Evolutionary conservation across 2,797 vertebrate genomes (phyloP).

Genomic region (Phoxinus dragarum): DNA sequence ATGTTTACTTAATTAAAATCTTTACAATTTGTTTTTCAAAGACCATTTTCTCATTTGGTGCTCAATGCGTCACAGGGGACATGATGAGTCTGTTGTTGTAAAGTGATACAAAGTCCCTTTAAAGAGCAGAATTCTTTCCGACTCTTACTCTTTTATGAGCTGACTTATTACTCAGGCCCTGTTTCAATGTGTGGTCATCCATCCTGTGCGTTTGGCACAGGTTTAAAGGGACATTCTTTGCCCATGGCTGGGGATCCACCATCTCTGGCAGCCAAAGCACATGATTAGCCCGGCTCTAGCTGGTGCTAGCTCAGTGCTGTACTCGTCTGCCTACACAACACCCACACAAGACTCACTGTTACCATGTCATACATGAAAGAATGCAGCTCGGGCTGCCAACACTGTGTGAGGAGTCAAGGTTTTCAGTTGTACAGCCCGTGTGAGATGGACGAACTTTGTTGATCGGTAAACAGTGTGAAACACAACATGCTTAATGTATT

Average conservation of each 20-base stretch:
- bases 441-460: slow-evolving; percentile 13
- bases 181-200: slow-evolving; percentile 55
- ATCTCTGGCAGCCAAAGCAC: slow-evolving; percentile 53
- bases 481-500: background rate
- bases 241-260: slow-evolving; percentile 52
- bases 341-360: slow-evolving; percentile 58
- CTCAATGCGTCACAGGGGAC: background rate
- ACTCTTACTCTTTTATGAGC: slow-evolving; percentile 36
- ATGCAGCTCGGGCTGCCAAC: slow-evolving; percentile 44
- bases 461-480: slow-evolving; percentile 30
- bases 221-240: slow-evolving; percentile 54
- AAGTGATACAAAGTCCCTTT: slow-evolving; percentile 38
- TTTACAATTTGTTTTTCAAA: background rate
- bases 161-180: slow-evolving; percentile 52
- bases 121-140: slow-evolving; percentile 38
- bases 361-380: slow-evolving; percentile 62
- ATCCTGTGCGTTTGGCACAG: slow-evolving; percentile 57
- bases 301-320: slow-evolving; percentile 47
- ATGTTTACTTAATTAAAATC: background rate
- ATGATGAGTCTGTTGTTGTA: slow-evolving; percentile 12
- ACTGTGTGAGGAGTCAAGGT: slow-evolving; percentile 50
- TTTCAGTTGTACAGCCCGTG: slow-evolving; percentile 27
- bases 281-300: slow-evolving; percentile 51
- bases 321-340: slow-evolving; percentile 56
- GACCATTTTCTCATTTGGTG: background rate